These are phyloP conservation scores for chimpanzee (Pan troglodytes) DNA, from an alignment of 2,113 vertebrate species.

Conservation along the genomic window NHGRI_mPanTro3-v2.1_pri NC_072417.2:84426001-84426500, in stretches of 20 bases:
- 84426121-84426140: not conserved
- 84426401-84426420: slow-evolving; percentile 64
- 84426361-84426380: slow-evolving; percentile 64
- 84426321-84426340: slow-evolving; percentile 70
- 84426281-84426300: slow-evolving; percentile 57
- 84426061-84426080: not conserved
- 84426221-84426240: slow-evolving; percentile 64
- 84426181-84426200: slow-evolving; percentile 24
- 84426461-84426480: fast-evolving
- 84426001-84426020: not conserved
- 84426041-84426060: not conserved
- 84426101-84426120: not conserved
- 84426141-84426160: not conserved
- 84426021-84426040: not conserved
- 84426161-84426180: slow-evolving; percentile 28
- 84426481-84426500: not conserved
- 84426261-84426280: slow-evolving; percentile 62
- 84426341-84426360: slow-evolving; percentile 70
- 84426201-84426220: slow-evolving; percentile 66
- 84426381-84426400: slow-evolving; percentile 24
- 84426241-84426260: slow-evolving; percentile 72
- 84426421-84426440: slow-evolving; percentile 45
- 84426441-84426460: slow-evolving; percentile 49
- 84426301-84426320: slow-evolving; percentile 61
- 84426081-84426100: not conserved